Percentiles rank a stretch among this genome's conserved stretches.
phyloP scores from a whole-genome alignment of 2,797 vertebrate species.

The Paratrypauchen microcephalus region DNA sequence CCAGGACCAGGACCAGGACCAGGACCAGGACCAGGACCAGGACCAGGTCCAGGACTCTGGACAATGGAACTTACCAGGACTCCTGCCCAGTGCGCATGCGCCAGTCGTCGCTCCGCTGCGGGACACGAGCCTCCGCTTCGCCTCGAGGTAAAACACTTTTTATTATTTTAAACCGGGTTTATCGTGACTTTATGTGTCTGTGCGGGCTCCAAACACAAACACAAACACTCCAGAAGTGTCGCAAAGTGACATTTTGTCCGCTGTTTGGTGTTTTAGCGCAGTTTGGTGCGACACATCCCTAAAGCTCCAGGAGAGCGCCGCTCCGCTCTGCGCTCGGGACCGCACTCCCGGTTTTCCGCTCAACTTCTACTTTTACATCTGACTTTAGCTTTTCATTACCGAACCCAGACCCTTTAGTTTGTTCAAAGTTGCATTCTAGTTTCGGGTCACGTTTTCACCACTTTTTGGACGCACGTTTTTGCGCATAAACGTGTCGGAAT shows the following conservation, averaged over 20 bases:
- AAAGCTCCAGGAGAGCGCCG: neutral
- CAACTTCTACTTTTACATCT: neutral
- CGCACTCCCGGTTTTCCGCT: neutral
- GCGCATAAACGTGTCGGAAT: too few species aligned
- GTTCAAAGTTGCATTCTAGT: neutral
- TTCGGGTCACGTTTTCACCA: neutral
- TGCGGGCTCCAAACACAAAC: rapidly evolving
- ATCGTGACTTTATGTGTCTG: rapidly evolving
- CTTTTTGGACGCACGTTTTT: too few species aligned
- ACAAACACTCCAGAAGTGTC: neutral
- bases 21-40: too few species aligned
- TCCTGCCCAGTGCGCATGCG: neutral
- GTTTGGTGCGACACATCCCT: neutral
- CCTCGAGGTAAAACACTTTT: constrained; percentile 3
- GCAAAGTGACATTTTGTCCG: neutral
- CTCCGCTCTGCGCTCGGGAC: neutral
- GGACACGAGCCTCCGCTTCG: neutral
- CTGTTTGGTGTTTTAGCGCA: neutral
- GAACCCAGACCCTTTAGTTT: neutral
- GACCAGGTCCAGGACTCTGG: neutral
- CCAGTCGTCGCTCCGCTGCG: neutral
- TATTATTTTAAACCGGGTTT: neutral
- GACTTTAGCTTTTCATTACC: neutral
- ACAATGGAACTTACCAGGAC: constrained; percentile 1
- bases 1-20: too few species aligned